Conservation (phyloP, 2,797 vertebrate species). For the Hipposideros larvatus region DNA sequence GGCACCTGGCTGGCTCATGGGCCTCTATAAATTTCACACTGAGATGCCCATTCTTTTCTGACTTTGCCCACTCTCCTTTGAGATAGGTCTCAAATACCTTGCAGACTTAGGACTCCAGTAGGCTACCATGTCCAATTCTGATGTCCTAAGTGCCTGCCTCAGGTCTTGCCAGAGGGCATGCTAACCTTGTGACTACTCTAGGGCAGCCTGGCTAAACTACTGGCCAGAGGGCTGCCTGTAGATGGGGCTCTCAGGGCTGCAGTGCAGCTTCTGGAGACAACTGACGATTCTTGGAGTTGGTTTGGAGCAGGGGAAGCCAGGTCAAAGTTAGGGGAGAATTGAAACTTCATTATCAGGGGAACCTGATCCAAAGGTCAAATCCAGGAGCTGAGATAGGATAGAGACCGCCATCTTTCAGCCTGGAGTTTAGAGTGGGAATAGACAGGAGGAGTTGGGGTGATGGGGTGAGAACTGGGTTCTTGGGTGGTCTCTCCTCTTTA, state of each 20-base stretch:
- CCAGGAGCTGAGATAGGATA: neutral
- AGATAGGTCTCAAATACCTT: neutral
- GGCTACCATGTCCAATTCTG: neutral
- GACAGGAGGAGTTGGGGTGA: neutral
- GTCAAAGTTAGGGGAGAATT: neutral
- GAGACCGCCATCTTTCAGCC: neutral
- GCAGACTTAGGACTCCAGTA: neutral
- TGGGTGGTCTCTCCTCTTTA: neutral
- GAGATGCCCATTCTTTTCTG: constrained; percentile 3
- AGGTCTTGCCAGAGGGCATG: neutral
- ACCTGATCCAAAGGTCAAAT: neutral
- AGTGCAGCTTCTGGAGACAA: neutral
- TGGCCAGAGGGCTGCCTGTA: neutral
- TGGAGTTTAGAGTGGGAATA: neutral
- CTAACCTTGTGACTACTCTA: neutral
- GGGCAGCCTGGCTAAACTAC: neutral
- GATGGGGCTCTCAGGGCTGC: neutral
- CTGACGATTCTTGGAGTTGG: neutral
- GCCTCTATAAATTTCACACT: neutral
- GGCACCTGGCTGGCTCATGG: neutral
- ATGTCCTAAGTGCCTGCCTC: neutral
- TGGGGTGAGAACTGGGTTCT: neutral
- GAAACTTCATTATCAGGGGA: neutral
- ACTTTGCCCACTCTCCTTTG: neutral
- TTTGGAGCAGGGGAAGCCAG: constrained; percentile 24